These are phyloP conservation scores for Netta rufina DNA, from an alignment of 2,797 vertebrate species.

Conservation along the genomic window DNA sequence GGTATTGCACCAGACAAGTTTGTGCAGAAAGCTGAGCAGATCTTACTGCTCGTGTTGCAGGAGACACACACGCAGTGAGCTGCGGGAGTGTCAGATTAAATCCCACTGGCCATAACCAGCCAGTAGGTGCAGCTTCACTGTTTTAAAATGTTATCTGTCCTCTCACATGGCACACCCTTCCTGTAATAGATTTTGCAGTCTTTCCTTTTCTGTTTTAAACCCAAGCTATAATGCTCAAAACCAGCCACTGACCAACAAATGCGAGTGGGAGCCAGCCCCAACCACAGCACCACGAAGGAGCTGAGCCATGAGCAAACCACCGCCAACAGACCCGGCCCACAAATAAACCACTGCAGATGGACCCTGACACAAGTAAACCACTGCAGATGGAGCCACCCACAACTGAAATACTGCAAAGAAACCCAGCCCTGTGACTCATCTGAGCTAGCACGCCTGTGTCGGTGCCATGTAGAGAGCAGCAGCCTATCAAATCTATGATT, in stretches of 20 bases:
- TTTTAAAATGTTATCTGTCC: not conserved
- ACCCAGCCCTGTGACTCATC: constrained; percentile 25
- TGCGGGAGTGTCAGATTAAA: not conserved
- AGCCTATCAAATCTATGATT: constrained; percentile 55
- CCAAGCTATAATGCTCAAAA: not conserved
- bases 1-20: not conserved
- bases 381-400: constrained; percentile 54
- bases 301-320: not conserved
- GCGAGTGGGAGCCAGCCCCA: not conserved
- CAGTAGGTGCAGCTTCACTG: not conserved
- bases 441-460: not conserved
- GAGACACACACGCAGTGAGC: not conserved
- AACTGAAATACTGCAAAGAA: not conserved
- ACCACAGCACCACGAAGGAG: not conserved
- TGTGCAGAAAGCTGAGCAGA: not conserved
- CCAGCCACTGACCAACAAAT: not conserved
- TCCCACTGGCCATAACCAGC: not conserved
- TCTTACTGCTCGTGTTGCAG: not conserved
- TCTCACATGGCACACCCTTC: not conserved
- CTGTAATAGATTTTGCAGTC: not conserved
- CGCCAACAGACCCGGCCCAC: not conserved
- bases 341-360: not conserved
- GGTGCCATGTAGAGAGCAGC: not conserved
- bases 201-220: not conserved
- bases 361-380: not conserved